Evolutionary conservation across 2,888 invertebrate species (phyloP).

Genomic region (Trachelus stipa): DNA sequence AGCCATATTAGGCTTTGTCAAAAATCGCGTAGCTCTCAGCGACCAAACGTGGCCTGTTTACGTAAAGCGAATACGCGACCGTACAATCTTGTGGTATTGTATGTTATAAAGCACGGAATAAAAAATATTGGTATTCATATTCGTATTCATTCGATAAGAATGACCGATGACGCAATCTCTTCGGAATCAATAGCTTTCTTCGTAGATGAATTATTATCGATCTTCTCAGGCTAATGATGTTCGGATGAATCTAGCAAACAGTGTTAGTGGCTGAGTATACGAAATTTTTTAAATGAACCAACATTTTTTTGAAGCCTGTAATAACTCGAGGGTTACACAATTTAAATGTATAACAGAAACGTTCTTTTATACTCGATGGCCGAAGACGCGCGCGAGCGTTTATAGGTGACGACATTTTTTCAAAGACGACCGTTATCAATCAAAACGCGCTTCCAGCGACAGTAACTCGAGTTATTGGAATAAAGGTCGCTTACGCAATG

Average conservation of each 20-base stretch:
- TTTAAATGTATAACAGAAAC: not conserved
- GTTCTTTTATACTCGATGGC: not conserved
- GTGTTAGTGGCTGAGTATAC: not conserved
- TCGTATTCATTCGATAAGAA: not conserved
- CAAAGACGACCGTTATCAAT: slow-evolving; percentile 54
- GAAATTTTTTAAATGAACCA: not conserved
- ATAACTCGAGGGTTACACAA: not conserved
- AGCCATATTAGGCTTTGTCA: not conserved
- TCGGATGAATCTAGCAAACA: not conserved
- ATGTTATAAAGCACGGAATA: not conserved
- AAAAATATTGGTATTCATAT: no score
- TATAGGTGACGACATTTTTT: not conserved
- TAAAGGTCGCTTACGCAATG: slow-evolving; percentile 37
- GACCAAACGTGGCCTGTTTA: not conserved
- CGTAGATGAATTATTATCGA: no score
- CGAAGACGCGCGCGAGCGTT: not conserved
- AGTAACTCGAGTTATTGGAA: slow-evolving; percentile 11
- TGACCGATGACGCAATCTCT: not conserved
- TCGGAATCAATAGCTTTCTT: not conserved
- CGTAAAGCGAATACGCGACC: not conserved
- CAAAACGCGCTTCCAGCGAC: not conserved
- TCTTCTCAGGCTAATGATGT: not conserved
- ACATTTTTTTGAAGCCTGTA: not conserved
- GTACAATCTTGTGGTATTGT: not conserved
- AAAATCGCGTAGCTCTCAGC: not conserved